A percentile compares a stretch with the other conserved stretches of the same genome.
Conservation (phyloP, 1,140 invertebrate genomes). For the Polyergus mexicanus region DNA sequence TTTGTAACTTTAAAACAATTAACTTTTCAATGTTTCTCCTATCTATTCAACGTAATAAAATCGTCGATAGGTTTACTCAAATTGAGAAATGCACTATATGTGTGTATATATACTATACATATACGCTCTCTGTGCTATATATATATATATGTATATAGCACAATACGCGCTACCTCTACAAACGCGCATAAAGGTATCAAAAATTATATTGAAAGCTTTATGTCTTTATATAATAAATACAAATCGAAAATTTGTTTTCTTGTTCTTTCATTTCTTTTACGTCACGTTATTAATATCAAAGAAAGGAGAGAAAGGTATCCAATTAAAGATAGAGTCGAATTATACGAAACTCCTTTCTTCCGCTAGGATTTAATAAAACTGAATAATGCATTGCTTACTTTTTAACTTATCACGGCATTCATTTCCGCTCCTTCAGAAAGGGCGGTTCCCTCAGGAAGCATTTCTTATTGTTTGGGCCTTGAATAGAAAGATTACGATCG, state of each 20-base stretch:
- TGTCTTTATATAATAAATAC: constrained; percentile 5
- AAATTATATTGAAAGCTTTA: constrained; percentile 19
- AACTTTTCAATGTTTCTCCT: background rate
- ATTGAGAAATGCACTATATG: background rate
- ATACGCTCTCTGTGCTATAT: background rate
- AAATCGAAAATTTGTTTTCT: background rate
- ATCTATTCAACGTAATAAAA: constrained; percentile 10
- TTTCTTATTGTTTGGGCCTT: constrained; percentile 60
- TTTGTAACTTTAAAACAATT: constrained; percentile 6
- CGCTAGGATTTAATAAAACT: constrained; percentile 59
- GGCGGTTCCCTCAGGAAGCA: constrained; percentile 37
- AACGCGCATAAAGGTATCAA: background rate
- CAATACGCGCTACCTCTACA: background rate
- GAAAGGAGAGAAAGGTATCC: constrained; percentile 39
- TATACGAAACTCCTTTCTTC: constrained; percentile 56
- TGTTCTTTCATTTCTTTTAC: constrained; percentile 30
- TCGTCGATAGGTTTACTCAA: background rate
- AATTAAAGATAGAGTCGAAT: constrained; percentile 56
- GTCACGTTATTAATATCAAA: constrained; percentile 56
- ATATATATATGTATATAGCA: background rate
- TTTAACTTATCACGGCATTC: constrained; percentile 61
- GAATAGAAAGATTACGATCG: constrained; percentile 58
- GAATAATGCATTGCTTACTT: constrained; percentile 66
- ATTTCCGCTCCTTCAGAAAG: constrained; percentile 41
- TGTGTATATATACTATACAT: too few relatives aligned